Conservation (phyloP, 2,888 invertebrate species). For the Priocnemis perturbator region DNA sequence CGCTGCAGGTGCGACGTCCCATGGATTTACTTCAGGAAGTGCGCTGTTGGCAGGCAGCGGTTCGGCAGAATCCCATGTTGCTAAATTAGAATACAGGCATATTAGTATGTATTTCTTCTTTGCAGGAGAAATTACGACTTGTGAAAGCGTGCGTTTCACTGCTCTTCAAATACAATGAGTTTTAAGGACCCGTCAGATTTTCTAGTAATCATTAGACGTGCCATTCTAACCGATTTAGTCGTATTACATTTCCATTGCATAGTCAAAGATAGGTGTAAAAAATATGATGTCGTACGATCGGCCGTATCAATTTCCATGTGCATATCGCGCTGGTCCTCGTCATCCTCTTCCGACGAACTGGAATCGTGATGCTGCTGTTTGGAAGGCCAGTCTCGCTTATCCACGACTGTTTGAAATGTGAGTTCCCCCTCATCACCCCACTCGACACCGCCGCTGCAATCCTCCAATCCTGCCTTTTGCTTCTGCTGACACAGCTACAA, state of each 20-base stretch:
- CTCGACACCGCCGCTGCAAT: constrained; percentile 66
- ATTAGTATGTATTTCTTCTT: constrained; percentile 2
- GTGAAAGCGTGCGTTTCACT: no score
- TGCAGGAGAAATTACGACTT: background rate
- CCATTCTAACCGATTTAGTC: no score
- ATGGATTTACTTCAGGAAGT: constrained; percentile 64
- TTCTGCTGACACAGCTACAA: constrained; percentile 66
- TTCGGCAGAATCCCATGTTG: constrained; percentile 64
- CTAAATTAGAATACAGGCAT: constrained; percentile 9
- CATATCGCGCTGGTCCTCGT: constrained; percentile 73
- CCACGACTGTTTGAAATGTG: constrained; percentile 76
- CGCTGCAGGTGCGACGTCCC: constrained; percentile 61
- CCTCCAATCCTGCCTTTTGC: constrained; percentile 65
- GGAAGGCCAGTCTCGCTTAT: constrained; percentile 73
- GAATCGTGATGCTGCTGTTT: constrained; percentile 68
- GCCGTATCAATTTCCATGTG: constrained; percentile 74
- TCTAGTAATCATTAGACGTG: no score
- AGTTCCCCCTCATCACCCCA: constrained; percentile 76
- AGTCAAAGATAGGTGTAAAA: no score
- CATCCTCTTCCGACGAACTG: constrained; percentile 76
- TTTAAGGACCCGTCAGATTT: no score
- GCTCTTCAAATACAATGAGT: no score
- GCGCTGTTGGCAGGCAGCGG: constrained; percentile 44
- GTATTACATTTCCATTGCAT: no score
- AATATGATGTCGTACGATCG: constrained; percentile 74